Base-by-base conservation (phyloP, 2,113 vertebrate genomes). In the Mobula hypostoma region DNA sequence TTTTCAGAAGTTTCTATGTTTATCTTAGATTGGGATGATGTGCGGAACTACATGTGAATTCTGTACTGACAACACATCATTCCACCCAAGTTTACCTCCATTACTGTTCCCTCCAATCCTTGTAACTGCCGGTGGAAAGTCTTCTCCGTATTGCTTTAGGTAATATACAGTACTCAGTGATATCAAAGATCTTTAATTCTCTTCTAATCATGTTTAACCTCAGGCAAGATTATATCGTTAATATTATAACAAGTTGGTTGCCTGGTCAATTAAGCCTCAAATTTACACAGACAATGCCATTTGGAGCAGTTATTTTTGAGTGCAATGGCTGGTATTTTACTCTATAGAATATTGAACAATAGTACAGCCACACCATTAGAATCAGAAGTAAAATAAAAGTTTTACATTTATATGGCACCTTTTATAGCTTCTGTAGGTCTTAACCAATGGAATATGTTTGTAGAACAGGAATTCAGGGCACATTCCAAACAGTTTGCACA, bases 21-120 rank as follows among this genome's bases (percentile, higher is more conserved):
- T 58, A 94, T 95, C 95, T 91, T 94, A 94, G 79, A 94, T 90
- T 91, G 94, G 94, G 95, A 63, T 95, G 95, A 94, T 48, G 94
- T 79, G 77, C 94, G 17, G 0, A 94, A 94, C 94, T 94, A 58
- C 95, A 94, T 88, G 94, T 95, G 95, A 95, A 95, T 94, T 70
- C 94, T 94, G 72, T 94, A 95, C 93, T 95, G 95, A 83, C 87
- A 95, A 93, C n/a, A 21, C 94, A 94, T 29, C 94, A 70, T 94
- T 74, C 94, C 7, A 61, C 2, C 12, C 12, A n/a, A 4, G 29
- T 15, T n/a, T 7, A 88, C 77, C 14, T 1, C 27, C 77, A n/a
- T 7, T 1, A 0, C n/a, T 12, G 6, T 88, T 63, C 29, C 27
- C 58, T 63, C 6, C 17, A 87, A 0, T 29, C 27, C 9, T 32